Conservation (phyloP, 2,888 invertebrate species). For the Drosophila multiciliata region DNA sequence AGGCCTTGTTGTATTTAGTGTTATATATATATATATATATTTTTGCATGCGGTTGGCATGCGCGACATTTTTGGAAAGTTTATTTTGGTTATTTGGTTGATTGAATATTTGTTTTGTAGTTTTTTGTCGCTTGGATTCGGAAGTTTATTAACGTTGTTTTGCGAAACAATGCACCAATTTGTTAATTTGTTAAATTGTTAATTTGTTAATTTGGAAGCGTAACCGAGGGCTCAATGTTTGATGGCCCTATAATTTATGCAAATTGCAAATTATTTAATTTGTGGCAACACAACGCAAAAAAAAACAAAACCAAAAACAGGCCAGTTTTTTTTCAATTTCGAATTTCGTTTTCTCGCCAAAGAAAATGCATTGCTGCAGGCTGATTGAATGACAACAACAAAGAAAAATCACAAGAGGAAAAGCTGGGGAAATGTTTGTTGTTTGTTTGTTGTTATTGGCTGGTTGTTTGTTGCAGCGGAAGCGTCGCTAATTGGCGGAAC, state of each 20-base stretch:
- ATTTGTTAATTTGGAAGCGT: slow-evolving; percentile 78
- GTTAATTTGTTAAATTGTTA: slow-evolving; percentile 73
- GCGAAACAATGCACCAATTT: slow-evolving; percentile 78
- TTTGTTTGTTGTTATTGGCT: slow-evolving; percentile 9
- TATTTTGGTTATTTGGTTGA: slow-evolving; percentile 32
- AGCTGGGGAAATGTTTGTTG: slow-evolving; percentile 62
- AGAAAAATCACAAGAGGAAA: slow-evolving; percentile 52
- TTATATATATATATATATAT: slow-evolving; percentile 9
- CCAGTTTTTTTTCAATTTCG: slow-evolving; percentile 20
- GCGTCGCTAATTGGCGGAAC: slow-evolving; percentile 79
- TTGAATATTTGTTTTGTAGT: slow-evolving; percentile 12
- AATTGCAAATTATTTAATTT: slow-evolving; percentile 72
- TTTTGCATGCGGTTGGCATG: slow-evolving; percentile 65
- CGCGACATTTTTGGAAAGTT: slow-evolving; percentile 70
- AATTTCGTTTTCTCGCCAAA: slow-evolving; percentile 33
- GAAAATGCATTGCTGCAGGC: slow-evolving; percentile 38
- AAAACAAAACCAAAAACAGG: neutral
- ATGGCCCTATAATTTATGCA: slow-evolving; percentile 68
- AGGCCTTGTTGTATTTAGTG: slow-evolving; percentile 26
- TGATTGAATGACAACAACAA: slow-evolving; percentile 37
- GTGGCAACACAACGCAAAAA: slow-evolving; percentile 24
- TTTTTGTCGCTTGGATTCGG: slow-evolving; percentile 54
- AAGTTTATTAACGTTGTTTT: slow-evolving; percentile 72
- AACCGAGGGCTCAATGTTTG: slow-evolving; percentile 69
- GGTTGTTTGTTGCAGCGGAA: slow-evolving; percentile 63